Conservation (phyloP, 2,888 invertebrate genomes). For the Pherbina coryleti region DNA sequence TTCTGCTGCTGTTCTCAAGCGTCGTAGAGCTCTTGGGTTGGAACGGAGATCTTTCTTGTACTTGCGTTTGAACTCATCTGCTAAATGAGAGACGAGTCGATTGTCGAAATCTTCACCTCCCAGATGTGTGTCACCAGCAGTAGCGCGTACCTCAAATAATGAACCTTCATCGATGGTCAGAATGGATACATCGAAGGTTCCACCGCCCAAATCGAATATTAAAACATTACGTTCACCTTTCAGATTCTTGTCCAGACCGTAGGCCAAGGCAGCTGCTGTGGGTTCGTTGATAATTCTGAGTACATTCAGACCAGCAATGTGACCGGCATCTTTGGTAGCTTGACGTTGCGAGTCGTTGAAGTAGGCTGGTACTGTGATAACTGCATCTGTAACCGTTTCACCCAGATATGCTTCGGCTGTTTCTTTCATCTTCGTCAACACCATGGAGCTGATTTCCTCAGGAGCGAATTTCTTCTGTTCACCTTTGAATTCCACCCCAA, state of each 20-base stretch:
- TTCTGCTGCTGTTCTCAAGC: slow-evolving; percentile 81
- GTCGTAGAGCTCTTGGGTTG: slow-evolving; percentile 77
- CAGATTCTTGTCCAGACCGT: slow-evolving; percentile 89
- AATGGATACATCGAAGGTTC: slow-evolving; percentile 95
- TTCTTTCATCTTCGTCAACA: slow-evolving; percentile 93
- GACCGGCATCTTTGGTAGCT: slow-evolving; percentile 94
- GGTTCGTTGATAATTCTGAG: slow-evolving; percentile 93
- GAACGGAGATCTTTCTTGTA: slow-evolving; percentile 77
- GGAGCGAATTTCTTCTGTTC: slow-evolving; percentile 89
- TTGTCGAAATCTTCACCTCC: slow-evolving; percentile 93
- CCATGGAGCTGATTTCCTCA: slow-evolving; percentile 94
- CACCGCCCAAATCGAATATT: slow-evolving; percentile 77
- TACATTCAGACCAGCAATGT: slow-evolving; percentile 89
- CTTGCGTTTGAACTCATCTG: slow-evolving; percentile 87
- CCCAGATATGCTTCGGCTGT: slow-evolving; percentile 91
- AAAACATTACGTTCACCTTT: slow-evolving; percentile 85
- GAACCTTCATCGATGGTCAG: slow-evolving; percentile 91
- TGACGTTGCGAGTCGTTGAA: slow-evolving; percentile 91
- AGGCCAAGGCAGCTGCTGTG: slow-evolving; percentile 91
- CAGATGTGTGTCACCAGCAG: slow-evolving; percentile 92
- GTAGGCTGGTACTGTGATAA: slow-evolving; percentile 91
- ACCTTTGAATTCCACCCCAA: slow-evolving; percentile 88
- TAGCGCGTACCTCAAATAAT: slow-evolving; percentile 91
- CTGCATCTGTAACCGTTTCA: slow-evolving; percentile 84
- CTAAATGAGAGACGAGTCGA: slow-evolving; percentile 86